A percentile compares a stretch with the other conserved stretches of the same genome.
Evolutionary conservation across 2,888 invertebrate species (phyloP).

Genomic region (Protonemura montana): DNA sequence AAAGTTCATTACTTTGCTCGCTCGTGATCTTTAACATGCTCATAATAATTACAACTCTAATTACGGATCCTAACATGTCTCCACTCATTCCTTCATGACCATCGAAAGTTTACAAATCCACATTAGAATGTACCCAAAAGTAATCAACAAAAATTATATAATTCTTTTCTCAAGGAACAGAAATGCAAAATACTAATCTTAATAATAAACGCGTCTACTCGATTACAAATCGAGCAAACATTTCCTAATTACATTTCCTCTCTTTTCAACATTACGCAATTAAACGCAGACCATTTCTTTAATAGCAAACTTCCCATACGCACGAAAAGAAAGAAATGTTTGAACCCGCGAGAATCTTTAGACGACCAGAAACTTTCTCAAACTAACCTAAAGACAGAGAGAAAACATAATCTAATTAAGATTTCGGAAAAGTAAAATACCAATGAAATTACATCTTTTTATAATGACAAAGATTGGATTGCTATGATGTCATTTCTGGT

Average conservation of each 20-base stretch:
- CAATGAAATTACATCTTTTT: not conserved
- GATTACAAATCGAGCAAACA: not conserved
- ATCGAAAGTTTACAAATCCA: not conserved
- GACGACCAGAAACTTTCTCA: not conserved
- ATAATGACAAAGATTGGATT: not conserved
- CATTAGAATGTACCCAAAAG: not conserved
- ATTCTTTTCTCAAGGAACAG: not conserved
- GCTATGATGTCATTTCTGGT: not conserved
- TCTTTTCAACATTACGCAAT: not conserved
- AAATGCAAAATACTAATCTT: not conserved
- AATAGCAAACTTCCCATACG: not conserved
- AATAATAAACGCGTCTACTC: not conserved
- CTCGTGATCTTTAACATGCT: not conserved
- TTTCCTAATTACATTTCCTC: constrained; percentile 1
- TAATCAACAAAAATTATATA: not conserved
- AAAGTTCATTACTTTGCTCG: not conserved
- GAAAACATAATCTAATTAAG: not conserved
- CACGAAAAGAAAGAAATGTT: not conserved
- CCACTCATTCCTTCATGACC: not conserved
- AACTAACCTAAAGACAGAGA: not conserved
- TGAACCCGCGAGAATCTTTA: not conserved
- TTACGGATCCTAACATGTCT: not conserved
- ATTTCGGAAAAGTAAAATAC: not conserved
- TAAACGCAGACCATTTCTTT: not conserved
- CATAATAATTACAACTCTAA: not conserved